These are phyloP conservation scores for Fragum fragum DNA, from an alignment of 2,888 invertebrate genomes.

Conservation along the genomic window DNA sequence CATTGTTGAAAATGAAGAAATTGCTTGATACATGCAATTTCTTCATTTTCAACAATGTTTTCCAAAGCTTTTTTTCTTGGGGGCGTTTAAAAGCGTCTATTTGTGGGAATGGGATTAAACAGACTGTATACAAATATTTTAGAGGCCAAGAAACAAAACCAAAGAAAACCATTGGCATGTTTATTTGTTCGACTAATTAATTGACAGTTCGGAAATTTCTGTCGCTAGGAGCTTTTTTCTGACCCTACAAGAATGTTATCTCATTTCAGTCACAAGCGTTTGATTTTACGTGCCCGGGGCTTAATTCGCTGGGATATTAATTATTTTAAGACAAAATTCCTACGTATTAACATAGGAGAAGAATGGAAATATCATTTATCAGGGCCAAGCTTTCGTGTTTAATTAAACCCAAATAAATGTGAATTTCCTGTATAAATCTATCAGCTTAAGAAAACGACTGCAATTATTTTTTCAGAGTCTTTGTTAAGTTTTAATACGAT, in stretches of 20 bases:
- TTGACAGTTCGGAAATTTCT: conserved; percentile 37
- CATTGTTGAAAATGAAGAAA: no score
- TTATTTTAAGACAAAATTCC: conserved; percentile 58
- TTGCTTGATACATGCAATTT: no score
- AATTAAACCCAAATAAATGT: conserved; percentile 67
- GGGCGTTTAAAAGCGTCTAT: no score
- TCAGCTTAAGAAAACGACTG: conserved; percentile 41
- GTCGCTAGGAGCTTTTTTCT: conserved; percentile 52
- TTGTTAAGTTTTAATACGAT: conserved; percentile 68
- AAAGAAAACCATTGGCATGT: conserved; percentile 8
- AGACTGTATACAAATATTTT: no score
- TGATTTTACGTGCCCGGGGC: conserved; percentile 46
- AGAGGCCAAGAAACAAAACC: not conserved
- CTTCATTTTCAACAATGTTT: no score
- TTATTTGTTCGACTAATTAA: conserved; percentile 59
- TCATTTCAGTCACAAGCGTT: conserved; percentile 36
- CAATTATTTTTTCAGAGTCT: conserved; percentile 55
- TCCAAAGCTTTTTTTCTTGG: no score
- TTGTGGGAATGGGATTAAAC: no score
- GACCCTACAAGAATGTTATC: conserved; percentile 57
- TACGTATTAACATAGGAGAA: conserved; percentile 53
- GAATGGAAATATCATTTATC: conserved; percentile 60
- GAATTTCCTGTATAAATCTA: conserved; percentile 42
- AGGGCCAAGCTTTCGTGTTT: conserved; percentile 54
- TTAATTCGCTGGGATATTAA: conserved; percentile 64